phyloP scores from a whole-genome alignment of 2,113 vertebrate genomes.

The Toxostoma redivivum region DNA sequence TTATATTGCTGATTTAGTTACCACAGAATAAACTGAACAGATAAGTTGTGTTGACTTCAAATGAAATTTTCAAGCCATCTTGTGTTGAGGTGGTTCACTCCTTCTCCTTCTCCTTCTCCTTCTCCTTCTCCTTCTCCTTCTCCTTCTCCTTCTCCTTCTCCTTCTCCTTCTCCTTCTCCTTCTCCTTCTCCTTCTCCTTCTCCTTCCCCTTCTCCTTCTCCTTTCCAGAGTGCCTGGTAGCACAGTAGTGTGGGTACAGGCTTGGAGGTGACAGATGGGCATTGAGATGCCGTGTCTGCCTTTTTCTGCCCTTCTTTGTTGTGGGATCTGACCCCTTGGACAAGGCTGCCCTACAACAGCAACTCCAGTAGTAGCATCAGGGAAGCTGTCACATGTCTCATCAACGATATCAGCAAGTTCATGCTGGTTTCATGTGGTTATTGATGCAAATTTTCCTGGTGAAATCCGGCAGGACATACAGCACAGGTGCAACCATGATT shows the following conservation, averaged over 20 bases:
- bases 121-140: background rate
- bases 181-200: background rate
- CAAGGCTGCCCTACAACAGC: background rate
- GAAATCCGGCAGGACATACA: background rate
- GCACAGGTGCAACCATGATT: background rate
- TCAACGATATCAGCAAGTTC: background rate
- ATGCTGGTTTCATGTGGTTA: background rate
- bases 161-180: background rate
- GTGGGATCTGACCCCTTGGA: background rate
- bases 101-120: background rate
- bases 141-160: background rate
- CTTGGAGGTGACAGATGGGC: background rate
- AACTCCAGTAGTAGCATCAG: background rate
- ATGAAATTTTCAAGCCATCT: background rate
- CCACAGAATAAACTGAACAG: background rate
- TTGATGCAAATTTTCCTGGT: background rate
- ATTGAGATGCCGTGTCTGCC: background rate
- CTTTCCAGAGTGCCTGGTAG: background rate
- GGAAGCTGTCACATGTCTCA: background rate
- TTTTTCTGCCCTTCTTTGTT: background rate
- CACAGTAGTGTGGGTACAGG: background rate
- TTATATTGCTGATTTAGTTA: background rate
- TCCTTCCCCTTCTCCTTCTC: background rate
- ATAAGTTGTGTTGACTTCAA: background rate
- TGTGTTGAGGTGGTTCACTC: background rate